Evolutionary conservation across 1,140 invertebrate genomes (phyloP), one percentile per base, ranked within the genome.

Genomic region (Drosophila micromelanica): DNA sequence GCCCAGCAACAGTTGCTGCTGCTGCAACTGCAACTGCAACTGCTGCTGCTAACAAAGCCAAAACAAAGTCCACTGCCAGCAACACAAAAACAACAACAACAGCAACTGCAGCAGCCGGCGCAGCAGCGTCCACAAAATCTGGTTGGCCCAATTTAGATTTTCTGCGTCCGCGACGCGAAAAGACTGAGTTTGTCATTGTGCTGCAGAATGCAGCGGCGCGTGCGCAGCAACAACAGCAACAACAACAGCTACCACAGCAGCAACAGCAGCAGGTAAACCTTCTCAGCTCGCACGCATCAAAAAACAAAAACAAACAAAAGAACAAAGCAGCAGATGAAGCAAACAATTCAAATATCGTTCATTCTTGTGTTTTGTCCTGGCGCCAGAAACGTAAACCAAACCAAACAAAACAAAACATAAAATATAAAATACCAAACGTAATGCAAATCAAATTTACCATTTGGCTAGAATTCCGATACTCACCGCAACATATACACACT

Each of bases 121-220:
- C 37, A 27, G 40, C 76, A 30, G 49, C 76, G 20, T 52, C 68
- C 1, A 57, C 78, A 48, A 91, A 91, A 15, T 76, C 89, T 35
- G 79, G 69, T 57, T 77, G 87, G 87, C 71, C 72, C 30, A 90
- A 77, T 82, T 76, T 92, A 60, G 89, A 92, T 78, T 92, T 92
- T 77, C 65, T 94, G 71, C 93, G 94, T 80, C 96, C 95, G 15
- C 94, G 96, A 78, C 93, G 96, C 73, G 96, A 97, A 93, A 97
- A 97, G 93, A 97, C 96, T 80, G 96, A 97, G 92, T 96, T 96
- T 60, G 96, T 97, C 91, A 96, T 97, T 72, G 87, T 91, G 85
- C 94, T 96, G 81, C 93, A 95, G 73, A 95, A 94, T 93, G 92
- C 94, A 80, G 92, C 92, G 92, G 73, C 92, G 90, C 71, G 93